These are phyloP conservation scores for Hypomecis atomaria DNA, from an alignment of 2,888 invertebrate species.

Conservation along the genomic window DNA sequence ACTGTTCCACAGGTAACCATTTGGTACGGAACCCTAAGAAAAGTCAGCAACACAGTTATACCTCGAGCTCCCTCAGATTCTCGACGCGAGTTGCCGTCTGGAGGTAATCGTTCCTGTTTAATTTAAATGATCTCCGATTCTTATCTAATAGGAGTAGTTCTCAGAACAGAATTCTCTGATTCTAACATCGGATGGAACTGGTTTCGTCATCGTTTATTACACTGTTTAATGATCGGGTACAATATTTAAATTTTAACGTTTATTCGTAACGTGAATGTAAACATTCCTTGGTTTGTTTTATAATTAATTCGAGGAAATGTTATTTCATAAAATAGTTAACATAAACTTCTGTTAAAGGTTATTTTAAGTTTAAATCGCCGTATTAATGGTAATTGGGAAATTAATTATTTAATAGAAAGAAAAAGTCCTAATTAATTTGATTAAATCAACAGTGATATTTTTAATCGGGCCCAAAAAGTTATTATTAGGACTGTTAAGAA, in stretches of 20 bases:
- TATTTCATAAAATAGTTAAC: conserved; percentile 19
- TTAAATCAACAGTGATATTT: too few relatives aligned
- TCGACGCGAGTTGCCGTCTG: conserved; percentile 37
- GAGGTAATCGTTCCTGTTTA: conserved; percentile 67
- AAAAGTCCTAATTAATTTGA: too few relatives aligned
- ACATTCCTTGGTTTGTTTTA: conserved; percentile 41
- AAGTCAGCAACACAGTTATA: conserved; percentile 12
- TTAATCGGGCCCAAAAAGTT: too few relatives aligned
- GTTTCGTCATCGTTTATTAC: conserved; percentile 66
- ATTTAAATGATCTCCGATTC: conserved; percentile 72
- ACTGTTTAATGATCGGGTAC: conserved; percentile 66
- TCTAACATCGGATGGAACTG: conserved; percentile 60
- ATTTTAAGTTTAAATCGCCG: not conserved
- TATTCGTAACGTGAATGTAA: conserved; percentile 40
- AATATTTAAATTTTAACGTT: conserved; percentile 54
- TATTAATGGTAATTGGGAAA: not conserved
- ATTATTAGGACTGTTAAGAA: too few relatives aligned
- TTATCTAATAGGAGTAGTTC: conserved; percentile 78
- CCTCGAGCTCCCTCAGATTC: conserved; percentile 39
- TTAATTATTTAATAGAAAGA: too few relatives aligned
- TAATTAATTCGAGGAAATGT: conserved; percentile 29
- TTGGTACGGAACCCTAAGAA: not conserved
- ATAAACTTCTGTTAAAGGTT: conserved; percentile 14
- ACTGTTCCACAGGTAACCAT: too few relatives aligned
- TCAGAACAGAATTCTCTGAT: conserved; percentile 67